Conservation (phyloP, 2,797 vertebrate species). For the Syngnathus rostellatus region DNA sequence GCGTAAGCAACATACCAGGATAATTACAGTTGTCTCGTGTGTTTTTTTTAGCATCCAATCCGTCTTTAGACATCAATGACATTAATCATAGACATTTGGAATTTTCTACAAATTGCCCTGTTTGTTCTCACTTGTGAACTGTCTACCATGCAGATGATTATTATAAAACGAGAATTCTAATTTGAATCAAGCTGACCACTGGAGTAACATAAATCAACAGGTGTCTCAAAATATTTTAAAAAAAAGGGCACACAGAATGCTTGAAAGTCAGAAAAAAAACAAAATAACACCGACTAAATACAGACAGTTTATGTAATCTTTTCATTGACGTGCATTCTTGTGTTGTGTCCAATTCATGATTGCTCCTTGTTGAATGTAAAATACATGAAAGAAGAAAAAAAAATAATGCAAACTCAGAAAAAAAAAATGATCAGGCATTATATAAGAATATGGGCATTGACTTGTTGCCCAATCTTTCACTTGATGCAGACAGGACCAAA, state of each 20-base stretch:
- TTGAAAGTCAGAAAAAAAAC: too few relatives aligned
- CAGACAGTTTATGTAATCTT: too few relatives aligned
- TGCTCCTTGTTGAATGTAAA: too few relatives aligned
- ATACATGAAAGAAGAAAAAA: too few relatives aligned
- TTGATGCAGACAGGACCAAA: slow-evolving; percentile 49
- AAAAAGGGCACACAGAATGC: too few relatives aligned
- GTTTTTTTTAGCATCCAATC: neutral
- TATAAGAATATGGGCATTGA: neutral
- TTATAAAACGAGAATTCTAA: neutral
- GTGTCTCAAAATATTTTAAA: too few relatives aligned
- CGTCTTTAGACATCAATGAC: neutral
- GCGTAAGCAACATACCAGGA: neutral
- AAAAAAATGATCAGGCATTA: neutral
- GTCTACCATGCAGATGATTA: neutral
- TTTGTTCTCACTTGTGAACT: neutral
- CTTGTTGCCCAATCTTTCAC: slow-evolving; percentile 34
- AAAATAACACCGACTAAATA: too few relatives aligned
- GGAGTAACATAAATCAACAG: neutral
- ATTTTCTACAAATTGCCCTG: neutral
- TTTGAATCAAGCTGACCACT: neutral
- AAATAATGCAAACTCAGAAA: neutral
- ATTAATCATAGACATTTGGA: neutral
- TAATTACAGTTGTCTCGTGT: neutral
- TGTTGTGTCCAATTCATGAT: too few relatives aligned
- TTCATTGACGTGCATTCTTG: too few relatives aligned